Conservation (phyloP, 2,113 vertebrate species). For the Cettia cetti region DNA sequence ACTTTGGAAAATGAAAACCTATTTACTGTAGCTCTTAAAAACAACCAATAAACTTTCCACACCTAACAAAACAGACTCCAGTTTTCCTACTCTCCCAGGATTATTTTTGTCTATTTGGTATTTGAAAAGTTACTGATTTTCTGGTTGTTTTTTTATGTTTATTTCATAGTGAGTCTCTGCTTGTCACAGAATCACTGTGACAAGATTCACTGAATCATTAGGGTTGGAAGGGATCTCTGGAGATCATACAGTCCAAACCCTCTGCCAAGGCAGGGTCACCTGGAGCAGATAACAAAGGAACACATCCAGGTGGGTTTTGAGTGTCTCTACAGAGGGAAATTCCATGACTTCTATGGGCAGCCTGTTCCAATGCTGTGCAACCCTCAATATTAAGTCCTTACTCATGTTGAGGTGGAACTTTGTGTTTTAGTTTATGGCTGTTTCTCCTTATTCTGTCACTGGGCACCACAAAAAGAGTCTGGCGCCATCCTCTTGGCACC, state of each 20-base stretch:
- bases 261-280: background rate
- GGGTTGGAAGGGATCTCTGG: background rate
- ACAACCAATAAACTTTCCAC: background rate
- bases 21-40: background rate
- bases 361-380: background rate
- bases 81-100: background rate
- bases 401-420: background rate
- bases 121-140: background rate
- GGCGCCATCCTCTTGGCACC: background rate
- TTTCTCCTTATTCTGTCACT: background rate
- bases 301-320: background rate
- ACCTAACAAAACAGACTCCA: background rate
- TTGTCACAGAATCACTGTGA: background rate
- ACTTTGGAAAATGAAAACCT: background rate
- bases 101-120: background rate
- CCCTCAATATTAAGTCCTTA: background rate
- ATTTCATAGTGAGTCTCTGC: background rate
- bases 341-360: rapidly evolving
- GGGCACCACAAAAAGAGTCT: background rate
- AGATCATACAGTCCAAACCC: background rate
- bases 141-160: background rate
- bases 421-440: background rate
- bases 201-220: background rate
- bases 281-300: background rate
- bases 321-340: background rate